Evolutionary conservation across 2,113 vertebrate species (phyloP).

Genomic region (Hoplias malabaricus): DNA sequence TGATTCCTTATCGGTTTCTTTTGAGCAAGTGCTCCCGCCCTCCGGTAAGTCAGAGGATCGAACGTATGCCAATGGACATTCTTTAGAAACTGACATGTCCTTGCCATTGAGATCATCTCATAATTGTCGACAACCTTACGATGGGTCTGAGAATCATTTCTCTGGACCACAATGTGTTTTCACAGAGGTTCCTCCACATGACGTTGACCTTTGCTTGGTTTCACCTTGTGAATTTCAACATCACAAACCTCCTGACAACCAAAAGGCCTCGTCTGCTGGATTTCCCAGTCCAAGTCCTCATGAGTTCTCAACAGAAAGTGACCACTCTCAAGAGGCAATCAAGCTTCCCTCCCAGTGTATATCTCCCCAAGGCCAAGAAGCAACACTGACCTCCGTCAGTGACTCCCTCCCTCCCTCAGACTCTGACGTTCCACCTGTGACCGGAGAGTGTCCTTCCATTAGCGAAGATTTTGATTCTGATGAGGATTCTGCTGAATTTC

Average conservation of each 20-base stretch:
- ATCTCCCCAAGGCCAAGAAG: constrained; percentile 70
- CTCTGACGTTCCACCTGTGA: constrained; percentile 73
- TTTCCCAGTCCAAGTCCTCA: constrained; percentile 54
- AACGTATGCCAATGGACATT: constrained; percentile 55
- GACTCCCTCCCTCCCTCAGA: constrained; percentile 83
- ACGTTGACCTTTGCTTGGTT: constrained; percentile 92
- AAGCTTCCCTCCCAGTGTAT: constrained; percentile 49
- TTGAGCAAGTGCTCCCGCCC: constrained; percentile 80
- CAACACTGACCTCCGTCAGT: constrained; percentile 79
- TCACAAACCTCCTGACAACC: constrained; percentile 67
- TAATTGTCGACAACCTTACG: constrained; percentile 54
- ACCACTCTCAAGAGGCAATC: constrained; percentile 73
- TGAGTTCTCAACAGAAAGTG: constrained; percentile 73
- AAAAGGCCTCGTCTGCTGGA: constrained; percentile 55
- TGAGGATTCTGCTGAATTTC: constrained; percentile 68
- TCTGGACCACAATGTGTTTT: constrained; percentile 31
- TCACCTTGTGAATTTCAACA: constrained; percentile 94
- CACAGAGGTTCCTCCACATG: constrained; percentile 76
- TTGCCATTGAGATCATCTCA: constrained; percentile 75
- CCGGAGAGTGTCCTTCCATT: constrained; percentile 78
- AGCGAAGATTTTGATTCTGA: constrained; percentile 81
- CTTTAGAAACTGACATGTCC: constrained; percentile 63
- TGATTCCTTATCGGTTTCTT: constrained; percentile 85
- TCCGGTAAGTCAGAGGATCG: constrained; percentile 70
- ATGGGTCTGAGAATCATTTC: constrained; percentile 58